Evolutionary conservation across 1,140 invertebrate species (phyloP).

Genomic region (Cataglyphis hispanica): DNA sequence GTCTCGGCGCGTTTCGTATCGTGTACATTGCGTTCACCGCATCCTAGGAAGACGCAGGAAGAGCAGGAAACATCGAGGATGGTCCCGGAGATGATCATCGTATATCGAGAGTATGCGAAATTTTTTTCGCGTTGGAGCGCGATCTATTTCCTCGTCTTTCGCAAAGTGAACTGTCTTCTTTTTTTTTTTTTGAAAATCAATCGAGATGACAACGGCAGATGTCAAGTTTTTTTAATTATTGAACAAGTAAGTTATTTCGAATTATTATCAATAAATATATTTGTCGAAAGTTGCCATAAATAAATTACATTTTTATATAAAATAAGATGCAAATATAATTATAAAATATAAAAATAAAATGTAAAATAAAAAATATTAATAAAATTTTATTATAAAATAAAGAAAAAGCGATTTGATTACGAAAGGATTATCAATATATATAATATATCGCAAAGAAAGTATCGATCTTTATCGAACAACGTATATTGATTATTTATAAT

Average conservation of each 20-base stretch:
- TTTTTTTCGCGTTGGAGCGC: background rate
- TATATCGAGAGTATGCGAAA: background rate
- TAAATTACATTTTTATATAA: conserved; percentile 22
- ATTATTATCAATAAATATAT: background rate
- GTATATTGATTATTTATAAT: background rate
- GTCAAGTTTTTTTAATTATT: background rate
- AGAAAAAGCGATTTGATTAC: background rate
- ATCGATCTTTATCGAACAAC: background rate
- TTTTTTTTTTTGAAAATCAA: conserved; percentile 5
- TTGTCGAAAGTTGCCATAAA: background rate
- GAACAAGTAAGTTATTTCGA: conserved; percentile 29
- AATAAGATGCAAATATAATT: background rate
- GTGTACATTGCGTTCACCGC: background rate
- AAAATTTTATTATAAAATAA: background rate
- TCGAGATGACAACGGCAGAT: background rate
- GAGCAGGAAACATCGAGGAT: background rate
- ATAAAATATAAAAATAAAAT: background rate
- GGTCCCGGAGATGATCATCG: background rate
- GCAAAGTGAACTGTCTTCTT: conserved; percentile 7
- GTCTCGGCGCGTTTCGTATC: conserved; percentile 65
- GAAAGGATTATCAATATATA: background rate
- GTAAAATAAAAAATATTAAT: background rate
- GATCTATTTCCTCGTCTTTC: background rate
- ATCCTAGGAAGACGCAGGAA: background rate
- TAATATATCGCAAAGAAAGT: background rate